Base-by-base conservation (phyloP, 1,140 invertebrate genomes). In the Nomia melanderi region DNA sequence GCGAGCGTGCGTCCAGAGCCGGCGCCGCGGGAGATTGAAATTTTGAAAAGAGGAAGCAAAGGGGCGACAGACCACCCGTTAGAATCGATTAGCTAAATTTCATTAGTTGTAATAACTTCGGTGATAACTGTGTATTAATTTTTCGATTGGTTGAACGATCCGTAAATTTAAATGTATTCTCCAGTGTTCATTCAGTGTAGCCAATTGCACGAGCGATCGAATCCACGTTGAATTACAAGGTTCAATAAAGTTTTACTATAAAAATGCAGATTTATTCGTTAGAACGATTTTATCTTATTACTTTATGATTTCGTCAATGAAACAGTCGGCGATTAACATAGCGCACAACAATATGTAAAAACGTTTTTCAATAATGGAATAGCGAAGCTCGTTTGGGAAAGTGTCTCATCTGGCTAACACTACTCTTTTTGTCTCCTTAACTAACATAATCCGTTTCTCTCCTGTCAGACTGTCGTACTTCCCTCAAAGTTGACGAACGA, bases 401-500 rank as follows among this genome's bases (percentile, higher is more conserved):
- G 65, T 81, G 76, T 78, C 82, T 56, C 78, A 75, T 81, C 20
- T 77, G 67, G 60, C 54, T 50, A 57, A 36, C 62, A 53, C 60
- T 78, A 12, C 44, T 62, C 23, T 50, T 66, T 75, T 75, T 72
- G 59, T 73, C 73, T 72, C 79, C 57, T 83, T 83, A 84, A 84
- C 82, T 67, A 66, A 60, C 59, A 83, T 84, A 83, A 84, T 84
- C 67, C 78, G 83, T 84, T 84, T 81, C 53, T 71, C 78, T 73
- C 82, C 77, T 80, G 83, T 80, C 83, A 71, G 78, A 33, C 53
- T 71, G 60, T 47, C 57, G 47, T 63, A 59, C 33, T 76, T 64
- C 50, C 76, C 73, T 69, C 53, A 27, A 76, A 79, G 82, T 86
- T 89, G 88, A 90, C 89, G 89, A 89, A 90, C 88, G 89, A 90